Percentiles rank a stretch among this genome's conserved stretches.
phyloP scores from a whole-genome alignment of 2,888 invertebrate species.

The Thera obeliscata region DNA sequence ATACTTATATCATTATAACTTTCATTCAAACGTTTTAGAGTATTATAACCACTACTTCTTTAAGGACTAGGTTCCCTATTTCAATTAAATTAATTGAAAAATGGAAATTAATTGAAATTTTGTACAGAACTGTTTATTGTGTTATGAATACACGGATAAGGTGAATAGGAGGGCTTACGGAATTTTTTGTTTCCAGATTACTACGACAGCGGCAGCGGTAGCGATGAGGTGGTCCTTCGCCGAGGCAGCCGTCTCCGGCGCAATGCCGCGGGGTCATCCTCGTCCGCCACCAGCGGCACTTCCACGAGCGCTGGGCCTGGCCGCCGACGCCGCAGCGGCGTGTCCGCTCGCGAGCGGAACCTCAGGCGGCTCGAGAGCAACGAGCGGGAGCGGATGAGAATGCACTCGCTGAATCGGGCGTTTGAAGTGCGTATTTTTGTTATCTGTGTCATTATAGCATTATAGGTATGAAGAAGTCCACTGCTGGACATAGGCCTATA shows the following conservation, averaged over 20 bases:
- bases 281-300: conserved; percentile 56
- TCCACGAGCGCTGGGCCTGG: conserved; percentile 59
- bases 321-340: conserved; percentile 89
- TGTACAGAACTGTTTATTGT: too few species aligned
- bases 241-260: conserved; percentile 63
- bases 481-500: too few species aligned
- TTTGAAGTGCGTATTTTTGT: conserved; percentile 17
- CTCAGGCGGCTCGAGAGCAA: conserved; percentile 94
- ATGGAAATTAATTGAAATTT: too few species aligned
- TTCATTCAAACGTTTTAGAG: too few species aligned
- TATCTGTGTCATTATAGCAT: too few species aligned
- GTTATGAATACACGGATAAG: too few species aligned
- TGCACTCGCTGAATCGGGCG: conserved; percentile 91
- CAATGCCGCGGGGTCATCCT: conserved; percentile 63
- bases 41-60: too few species aligned
- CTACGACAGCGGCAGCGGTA: conserved; percentile 74
- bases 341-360: conserved; percentile 94
- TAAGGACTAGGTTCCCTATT: too few species aligned
- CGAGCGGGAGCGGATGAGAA: conserved; percentile 95
- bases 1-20: too few species aligned
- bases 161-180: too few species aligned
- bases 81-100: too few species aligned
- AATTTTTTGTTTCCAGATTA: conserved; percentile 59
- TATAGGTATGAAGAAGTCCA: too few species aligned
- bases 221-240: conserved; percentile 65